Base-by-base conservation (phyloP, 2,113 vertebrate genomes). In the Ascaphus truei region DNA sequence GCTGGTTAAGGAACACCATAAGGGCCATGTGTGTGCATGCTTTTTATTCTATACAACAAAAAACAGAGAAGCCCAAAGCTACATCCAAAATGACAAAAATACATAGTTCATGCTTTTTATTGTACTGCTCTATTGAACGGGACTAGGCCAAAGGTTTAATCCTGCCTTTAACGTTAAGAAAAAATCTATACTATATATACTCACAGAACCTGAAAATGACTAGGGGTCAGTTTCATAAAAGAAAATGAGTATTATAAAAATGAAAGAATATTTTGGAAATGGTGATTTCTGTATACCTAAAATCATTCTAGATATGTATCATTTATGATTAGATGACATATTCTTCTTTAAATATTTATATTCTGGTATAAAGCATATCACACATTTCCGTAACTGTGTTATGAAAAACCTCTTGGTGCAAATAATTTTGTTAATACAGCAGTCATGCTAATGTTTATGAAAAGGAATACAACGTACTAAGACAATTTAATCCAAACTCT, bases 371-470 rank as follows among this genome's bases (percentile, higher is more conserved):
- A 41, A 29, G 30, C 11, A 27, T 45, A 61, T 45, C 31, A 48
- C 11, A 62, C 45, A 27, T 18, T 8, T 29, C n/a, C 50, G n/a
- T n/a, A n/a, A n/a, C n/a, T n/a, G n/a, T n/a, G n/a, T n/a, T n/a
- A n/a, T n/a, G n/a, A n/a, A n/a, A 55, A 39, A 34, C 34, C 8
- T 5, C 26, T 65, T 65, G 34, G 62, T 65, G 26, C 22, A 50
- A 65, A 41, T 65, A 39, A 65, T 52, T 29, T 65, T 41, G 25
- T 16, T 65, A 55, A 65, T 65, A 48, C 62, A n/a, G 11, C 37
- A 65, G 52, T n/a, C 34, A 41, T 39, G 53, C 50, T 53, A 55
- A 55, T 53, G 33, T 43, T 41, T 52, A 53, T 41, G n/a, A n/a
- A n/a, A n/a, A n/a, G n/a, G n/a, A n/a, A n/a, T n/a, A n/a, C n/a